phyloP scores from a whole-genome alignment of 2,888 invertebrate species.

The Phaonia tiefii region DNA sequence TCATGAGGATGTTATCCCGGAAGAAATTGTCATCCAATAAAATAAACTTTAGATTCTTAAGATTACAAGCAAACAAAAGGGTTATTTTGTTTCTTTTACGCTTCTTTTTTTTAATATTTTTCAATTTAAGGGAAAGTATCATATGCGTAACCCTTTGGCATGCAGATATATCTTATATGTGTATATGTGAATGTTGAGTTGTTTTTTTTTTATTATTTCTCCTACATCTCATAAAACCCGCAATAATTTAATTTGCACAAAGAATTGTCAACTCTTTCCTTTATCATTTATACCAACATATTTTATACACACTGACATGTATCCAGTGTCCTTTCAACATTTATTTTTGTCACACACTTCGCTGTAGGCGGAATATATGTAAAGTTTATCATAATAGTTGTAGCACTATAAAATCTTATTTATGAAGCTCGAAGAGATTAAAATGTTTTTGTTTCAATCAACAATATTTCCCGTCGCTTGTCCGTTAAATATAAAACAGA shows the following conservation, averaged over 20 bases:
- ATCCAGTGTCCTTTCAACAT: no score
- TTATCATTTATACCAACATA: conserved; percentile 13
- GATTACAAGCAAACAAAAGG: conserved; percentile 18
- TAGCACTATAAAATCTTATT: no score
- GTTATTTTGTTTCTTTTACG: conserved; percentile 14
- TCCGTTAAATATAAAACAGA: no score
- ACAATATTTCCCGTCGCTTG: no score
- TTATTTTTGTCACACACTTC: no score
- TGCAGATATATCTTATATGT: neutral
- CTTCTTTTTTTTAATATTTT: conserved; percentile 7
- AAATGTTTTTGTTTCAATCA: no score
- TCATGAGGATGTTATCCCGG: conserved; percentile 10
- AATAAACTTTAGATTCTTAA: conserved; percentile 6
- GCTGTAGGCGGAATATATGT: no score
- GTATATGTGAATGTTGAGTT: neutral
- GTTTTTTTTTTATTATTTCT: conserved; percentile 52
- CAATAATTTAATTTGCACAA: conserved; percentile 67
- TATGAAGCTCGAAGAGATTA: no score
- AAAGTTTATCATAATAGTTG: no score
- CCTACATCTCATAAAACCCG: conserved; percentile 62
- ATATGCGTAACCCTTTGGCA: conserved; percentile 2
- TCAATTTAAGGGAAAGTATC: conserved; percentile 19
- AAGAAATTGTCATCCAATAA: conserved; percentile 28
- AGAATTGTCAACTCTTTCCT: conserved; percentile 60
- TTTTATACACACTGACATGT: no score